Conservation (phyloP, 2,888 invertebrate species). For the Drosophila tanythrix region DNA sequence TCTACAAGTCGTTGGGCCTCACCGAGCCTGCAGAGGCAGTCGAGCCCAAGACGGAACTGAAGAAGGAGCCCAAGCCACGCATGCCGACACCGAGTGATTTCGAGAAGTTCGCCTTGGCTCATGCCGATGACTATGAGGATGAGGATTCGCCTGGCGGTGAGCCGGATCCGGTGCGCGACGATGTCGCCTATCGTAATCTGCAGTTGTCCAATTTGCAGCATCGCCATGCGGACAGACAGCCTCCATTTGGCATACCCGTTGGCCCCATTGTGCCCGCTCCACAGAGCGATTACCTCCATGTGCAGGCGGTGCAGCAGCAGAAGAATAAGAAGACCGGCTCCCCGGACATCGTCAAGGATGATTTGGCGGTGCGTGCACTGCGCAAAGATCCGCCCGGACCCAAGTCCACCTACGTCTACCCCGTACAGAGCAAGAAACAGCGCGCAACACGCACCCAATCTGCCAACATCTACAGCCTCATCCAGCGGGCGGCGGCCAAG, state of each 20-base stretch:
- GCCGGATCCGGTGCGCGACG: slow-evolving; percentile 93
- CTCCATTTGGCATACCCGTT: slow-evolving; percentile 95
- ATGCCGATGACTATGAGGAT: slow-evolving; percentile 87
- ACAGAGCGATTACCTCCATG: slow-evolving; percentile 93
- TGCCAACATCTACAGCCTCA: slow-evolving; percentile 92
- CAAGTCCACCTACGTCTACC: slow-evolving; percentile 75
- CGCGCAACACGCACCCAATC: slow-evolving; percentile 93
- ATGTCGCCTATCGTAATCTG: slow-evolving; percentile 92
- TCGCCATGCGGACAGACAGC: slow-evolving; percentile 92
- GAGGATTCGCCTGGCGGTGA: slow-evolving; percentile 87
- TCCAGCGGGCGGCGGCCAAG: slow-evolving; percentile 87
- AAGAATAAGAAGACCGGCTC: slow-evolving; percentile 83
- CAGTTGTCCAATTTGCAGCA: slow-evolving; percentile 90
- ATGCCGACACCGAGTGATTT: slow-evolving; percentile 82
- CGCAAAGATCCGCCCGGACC: slow-evolving; percentile 89
- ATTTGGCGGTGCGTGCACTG: slow-evolving; percentile 93
- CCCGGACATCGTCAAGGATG: slow-evolving; percentile 94
- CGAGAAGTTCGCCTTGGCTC: slow-evolving; percentile 85
- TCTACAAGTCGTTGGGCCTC: slow-evolving; percentile 94
- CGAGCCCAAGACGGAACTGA: slow-evolving; percentile 6
- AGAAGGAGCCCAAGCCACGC: slow-evolving; percentile 60
- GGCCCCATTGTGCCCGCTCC: slow-evolving; percentile 93
- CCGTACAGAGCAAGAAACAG: slow-evolving; percentile 88
- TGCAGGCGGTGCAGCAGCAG: slow-evolving; percentile 85
- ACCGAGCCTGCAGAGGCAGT: slow-evolving; percentile 86